Evolutionary conservation across 2,113 vertebrate genomes (phyloP).

Genomic region (Phalacrocorax carbo): DNA sequence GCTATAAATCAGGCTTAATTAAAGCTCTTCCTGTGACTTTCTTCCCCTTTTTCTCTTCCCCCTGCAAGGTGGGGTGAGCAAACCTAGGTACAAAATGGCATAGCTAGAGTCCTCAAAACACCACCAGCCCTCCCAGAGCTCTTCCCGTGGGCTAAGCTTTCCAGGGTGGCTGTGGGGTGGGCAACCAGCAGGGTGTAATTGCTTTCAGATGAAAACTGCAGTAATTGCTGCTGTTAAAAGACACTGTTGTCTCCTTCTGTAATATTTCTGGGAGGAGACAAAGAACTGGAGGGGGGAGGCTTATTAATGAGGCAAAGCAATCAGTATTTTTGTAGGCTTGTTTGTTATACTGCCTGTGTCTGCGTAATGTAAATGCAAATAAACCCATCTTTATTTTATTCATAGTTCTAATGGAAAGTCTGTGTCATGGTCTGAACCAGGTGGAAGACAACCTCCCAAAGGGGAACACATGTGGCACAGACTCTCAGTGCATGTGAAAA

Average conservation of each 20-base stretch:
- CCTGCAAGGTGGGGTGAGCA: not conserved
- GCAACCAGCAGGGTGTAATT: not conserved
- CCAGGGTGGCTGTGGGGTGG: not conserved
- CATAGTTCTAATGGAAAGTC: constrained; percentile 99
- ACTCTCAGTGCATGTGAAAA: constrained; percentile 99
- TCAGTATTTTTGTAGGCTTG: not conserved
- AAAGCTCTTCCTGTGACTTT: not conserved
- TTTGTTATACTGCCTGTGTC: constrained; percentile 15
- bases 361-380: constrained; percentile 66
- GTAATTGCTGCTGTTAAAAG: not conserved
- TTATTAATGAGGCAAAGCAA: not conserved
- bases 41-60: not conserved
- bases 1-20: not conserved
- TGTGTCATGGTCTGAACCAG: constrained; percentile 99
- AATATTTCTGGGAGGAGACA: not conserved
- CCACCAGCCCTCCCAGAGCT: not conserved
- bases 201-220: not conserved
- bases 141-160: not conserved
- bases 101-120: not conserved
- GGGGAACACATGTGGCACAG: constrained; percentile 97
- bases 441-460: constrained; percentile 93
- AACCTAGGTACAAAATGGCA: not conserved
- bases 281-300: not conserved
- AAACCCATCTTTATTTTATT: constrained; percentile 92
- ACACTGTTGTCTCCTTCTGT: not conserved